Evolutionary conservation across 2,888 invertebrate species (phyloP), one percentile per base, ranked within the genome.

Genomic region (Calliopum simillimum): DNA sequence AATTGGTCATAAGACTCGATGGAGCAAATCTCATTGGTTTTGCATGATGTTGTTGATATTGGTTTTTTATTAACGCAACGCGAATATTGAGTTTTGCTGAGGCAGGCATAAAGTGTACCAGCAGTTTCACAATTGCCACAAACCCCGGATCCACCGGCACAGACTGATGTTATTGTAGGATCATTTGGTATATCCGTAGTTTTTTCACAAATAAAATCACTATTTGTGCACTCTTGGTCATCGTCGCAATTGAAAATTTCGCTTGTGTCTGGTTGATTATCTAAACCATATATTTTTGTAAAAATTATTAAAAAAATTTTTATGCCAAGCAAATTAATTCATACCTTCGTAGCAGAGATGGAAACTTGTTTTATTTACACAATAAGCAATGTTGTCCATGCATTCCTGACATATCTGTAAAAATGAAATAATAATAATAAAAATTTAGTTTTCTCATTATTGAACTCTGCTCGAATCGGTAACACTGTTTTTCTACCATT

Each of bases 301-400:
- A n/a, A n/a, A n/a, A n/a, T n/a, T n/a, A n/a, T n/a, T n/a, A n/a
- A n/a, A n/a, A n/a, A n/a, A n/a, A n/a, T n/a, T n/a, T n/a, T n/a
- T n/a, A n/a, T n/a, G n/a, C n/a, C n/a, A 33, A 33, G 33, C 1
- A 8, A 8, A 8, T 1, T 1, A 33, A 8, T 8, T 33, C 33
- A 8, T 33, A 33, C 33, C 33, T 8, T 33, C 33, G n/a, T 47
- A 19, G 14, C 68, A 68, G 14, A 58, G 4, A 19, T 59, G 33
- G 41, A 59, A 68, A 43, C 6, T 25, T 13, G 12, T 49, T 12
- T 49, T 41, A 41, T 59, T 16, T 12, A 59, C 49, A 16, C 68
- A 68, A 23, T 49, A 68, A n/a, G 41, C 68, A n/a, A 2, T 14
- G 21, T 58, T 68, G 5, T 3, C 4, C 59, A 59, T 58, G 51